Conservation (phyloP, 2,797 vertebrate genomes). For the Silurus aristotelis region DNA sequence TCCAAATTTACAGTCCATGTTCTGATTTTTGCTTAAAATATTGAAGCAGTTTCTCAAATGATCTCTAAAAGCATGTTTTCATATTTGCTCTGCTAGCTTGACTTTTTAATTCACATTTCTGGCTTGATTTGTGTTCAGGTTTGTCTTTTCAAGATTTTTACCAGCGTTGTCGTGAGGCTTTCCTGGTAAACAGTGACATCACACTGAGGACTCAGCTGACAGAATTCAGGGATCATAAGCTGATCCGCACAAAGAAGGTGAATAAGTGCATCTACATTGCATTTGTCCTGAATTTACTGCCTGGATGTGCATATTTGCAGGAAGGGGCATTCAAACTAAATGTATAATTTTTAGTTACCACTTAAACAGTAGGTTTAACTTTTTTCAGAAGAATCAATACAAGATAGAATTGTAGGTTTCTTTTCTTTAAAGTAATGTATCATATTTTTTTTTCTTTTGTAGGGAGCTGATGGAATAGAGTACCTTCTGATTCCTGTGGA, state of each 20-base stretch:
- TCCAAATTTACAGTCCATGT: not conserved
- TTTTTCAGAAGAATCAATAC: not conserved
- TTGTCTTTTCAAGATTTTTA: constrained; percentile 98
- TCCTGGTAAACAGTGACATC: constrained; percentile 95
- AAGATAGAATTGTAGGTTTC: not conserved
- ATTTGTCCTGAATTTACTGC: not conserved
- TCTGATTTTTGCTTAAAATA: not conserved
- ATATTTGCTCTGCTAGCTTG: not conserved
- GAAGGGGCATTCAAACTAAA: not conserved
- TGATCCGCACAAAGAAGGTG: constrained; percentile 92
- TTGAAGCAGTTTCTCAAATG: not conserved
- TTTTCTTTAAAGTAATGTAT: not conserved
- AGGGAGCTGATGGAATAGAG: constrained; percentile 94
- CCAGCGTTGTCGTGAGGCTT: constrained; percentile 93
- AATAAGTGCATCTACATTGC: constrained; percentile 40
- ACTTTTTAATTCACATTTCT: not conserved
- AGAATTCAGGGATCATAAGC: constrained; percentile 96
- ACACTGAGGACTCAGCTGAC: constrained; percentile 95
- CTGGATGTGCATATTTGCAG: not conserved
- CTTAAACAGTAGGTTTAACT: not conserved
- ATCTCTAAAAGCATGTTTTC: not conserved
- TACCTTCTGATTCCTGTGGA: constrained; percentile 90
- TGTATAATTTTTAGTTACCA: not conserved
- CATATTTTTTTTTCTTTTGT: constrained; percentile 37
- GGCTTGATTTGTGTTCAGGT: constrained; percentile 69